Base-by-base conservation (phyloP, 2,113 vertebrate species). In the Pituophis catenifer region DNA sequence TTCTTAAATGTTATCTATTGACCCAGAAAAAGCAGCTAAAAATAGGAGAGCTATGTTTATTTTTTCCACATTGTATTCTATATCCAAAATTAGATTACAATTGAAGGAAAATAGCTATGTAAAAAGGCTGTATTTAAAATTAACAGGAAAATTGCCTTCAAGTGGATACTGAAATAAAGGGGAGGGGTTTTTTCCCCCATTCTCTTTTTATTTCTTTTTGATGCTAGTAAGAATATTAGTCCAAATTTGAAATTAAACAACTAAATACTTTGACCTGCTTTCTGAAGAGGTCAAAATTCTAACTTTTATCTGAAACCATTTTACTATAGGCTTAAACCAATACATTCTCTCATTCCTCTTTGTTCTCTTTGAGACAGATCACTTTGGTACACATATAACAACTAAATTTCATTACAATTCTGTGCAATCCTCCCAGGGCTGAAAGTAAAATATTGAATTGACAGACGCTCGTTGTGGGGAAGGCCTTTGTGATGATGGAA, bases 401-500 rank as follows among this genome's bases (percentile, higher is more conserved):
- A 94, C 95, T 96, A 96, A 96, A 97, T 97, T 96, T 96, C 96
- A 97, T 97, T 97, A 96, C 96, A 95, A 95, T 97, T 94, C 96
- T 96, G 95, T 96, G 96, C 33, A 10, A 96, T 94, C 96, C 96
- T 97, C 93, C 8, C 44, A 0, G 94, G 95, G 93, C 95, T 94
- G 94, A 93, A 90, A 96, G 96, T 96, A 97, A 97, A 97, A 96
- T 96, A 97, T 97, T 94, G 96, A 96, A 97, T 96, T 97, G 96
- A 97, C 96, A 97, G 95, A 57, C 94, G 86, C 95, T 97, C 54
- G 65, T 95, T 94, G 96, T 95, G 95, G 97, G 96, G 95, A 95
- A 96, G 93, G 92, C 94, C 95, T 97, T 97, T 95, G 94, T 97
- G 96, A 97, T 97, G 97, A 97, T 97, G 95, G 96, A 96, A 96